phyloP scores from a whole-genome alignment of 1,140 invertebrate species.

The Bombus superbus region DNA sequence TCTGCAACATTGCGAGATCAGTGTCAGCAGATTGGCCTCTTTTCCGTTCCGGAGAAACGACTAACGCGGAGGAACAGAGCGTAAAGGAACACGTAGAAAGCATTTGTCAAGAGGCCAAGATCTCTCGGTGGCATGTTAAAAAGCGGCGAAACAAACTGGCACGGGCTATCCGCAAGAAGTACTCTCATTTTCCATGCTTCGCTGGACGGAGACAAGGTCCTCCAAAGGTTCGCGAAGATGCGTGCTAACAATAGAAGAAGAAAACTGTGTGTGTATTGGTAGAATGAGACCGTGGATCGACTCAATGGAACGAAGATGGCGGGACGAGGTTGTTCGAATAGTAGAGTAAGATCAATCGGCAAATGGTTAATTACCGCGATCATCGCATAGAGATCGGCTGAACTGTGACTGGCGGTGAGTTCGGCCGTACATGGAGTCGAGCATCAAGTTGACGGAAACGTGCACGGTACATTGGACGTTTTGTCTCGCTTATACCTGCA shows the following conservation, averaged over 20 bases:
- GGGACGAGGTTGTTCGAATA: conserved; percentile 16
- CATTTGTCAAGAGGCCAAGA: conserved; percentile 57
- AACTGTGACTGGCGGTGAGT: conserved; percentile 54
- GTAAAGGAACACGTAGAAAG: conserved; percentile 63
- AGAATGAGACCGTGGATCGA: neutral
- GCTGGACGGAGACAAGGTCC: conserved; percentile 72
- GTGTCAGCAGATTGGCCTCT: conserved; percentile 42
- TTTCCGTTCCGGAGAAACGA: conserved; percentile 33
- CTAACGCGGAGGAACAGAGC: conserved; percentile 44
- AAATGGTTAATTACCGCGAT: conserved; percentile 73
- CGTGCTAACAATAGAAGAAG: conserved; percentile 33
- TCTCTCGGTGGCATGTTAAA: conserved; percentile 37
- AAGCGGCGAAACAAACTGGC: conserved; percentile 52
- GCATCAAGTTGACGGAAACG: conserved; percentile 29
- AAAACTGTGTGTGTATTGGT: neutral
- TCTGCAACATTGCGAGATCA: conserved; percentile 22
- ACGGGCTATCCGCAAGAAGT: conserved; percentile 51
- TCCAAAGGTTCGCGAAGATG: conserved; percentile 59
- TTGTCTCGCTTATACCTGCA: neutral
- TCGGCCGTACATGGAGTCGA: neutral
- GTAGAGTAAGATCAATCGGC: conserved; percentile 65
- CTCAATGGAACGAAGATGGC: conserved; percentile 30
- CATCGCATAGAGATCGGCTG: conserved; percentile 61
- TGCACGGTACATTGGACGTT: neutral
- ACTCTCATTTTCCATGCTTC: conserved; percentile 76